Evolutionary conservation across 2,113 vertebrate genomes (phyloP), one percentile per base, ranked within the genome.

Genomic region (Xenopus tropicalis): DNA sequence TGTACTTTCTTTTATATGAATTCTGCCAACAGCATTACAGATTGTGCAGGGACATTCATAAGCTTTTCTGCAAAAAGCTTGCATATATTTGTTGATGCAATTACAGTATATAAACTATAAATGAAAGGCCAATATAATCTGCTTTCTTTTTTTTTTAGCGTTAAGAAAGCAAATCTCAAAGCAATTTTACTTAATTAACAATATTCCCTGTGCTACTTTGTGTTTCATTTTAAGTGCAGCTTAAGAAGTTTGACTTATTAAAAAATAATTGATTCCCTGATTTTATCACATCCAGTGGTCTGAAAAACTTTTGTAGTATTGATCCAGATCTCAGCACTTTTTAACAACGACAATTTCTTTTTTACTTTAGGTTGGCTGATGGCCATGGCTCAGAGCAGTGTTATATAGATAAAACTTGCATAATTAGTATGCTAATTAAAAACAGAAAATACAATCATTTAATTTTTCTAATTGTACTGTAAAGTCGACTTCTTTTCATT

Each of bases 301-400:
- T 24, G 22, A 24, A 24, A 61, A 61, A 61, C 58, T 61, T 61
- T 61, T 23, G 58, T 61, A 14, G 23, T 61, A 61, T 23, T 61
- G 58, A 61, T 61, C 58, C 19, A 61, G 23, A 24, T 22, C 58
- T 61, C 58, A 61, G 58, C 23, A 61, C 19, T 24, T 61, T 14
- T 61, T 12, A 21, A 24, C 58, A 61, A 61, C 14, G 13, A 20
- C 21, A 12, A 61, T 61, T 22, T 20, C 13, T 61, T n/a, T 37
- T 37, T 37, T 37, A 37, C 3, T 25, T 61, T 24, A 6, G 46
- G 14, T 20, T 57, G 54, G 54, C 54, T 17, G 54, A 11, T 57
- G 54, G 54, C 58, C 58, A 61, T 5, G 22, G 13, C 23, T 14
- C 58, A 14, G 21, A 23, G 58, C 13, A 23, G 22, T 61, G 10